These are phyloP conservation scores for Steinernema scapterisci DNA, from an alignment of 2,888 invertebrate species.

Conservation along the genomic window DNA sequence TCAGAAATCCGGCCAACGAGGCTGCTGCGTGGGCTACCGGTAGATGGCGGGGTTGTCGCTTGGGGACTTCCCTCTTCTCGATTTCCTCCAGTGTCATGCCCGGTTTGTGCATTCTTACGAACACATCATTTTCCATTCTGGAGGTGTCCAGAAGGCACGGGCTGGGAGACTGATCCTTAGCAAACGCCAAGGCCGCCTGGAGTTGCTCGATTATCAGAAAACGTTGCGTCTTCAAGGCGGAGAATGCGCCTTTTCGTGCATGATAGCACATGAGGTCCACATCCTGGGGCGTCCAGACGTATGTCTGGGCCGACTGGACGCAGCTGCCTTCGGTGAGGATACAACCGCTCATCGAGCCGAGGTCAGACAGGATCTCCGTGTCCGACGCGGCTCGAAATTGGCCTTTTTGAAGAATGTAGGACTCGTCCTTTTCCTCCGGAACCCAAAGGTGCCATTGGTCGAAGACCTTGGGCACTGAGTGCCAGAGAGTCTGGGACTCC, in stretches of 20 bases:
- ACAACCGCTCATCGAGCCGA: neutral
- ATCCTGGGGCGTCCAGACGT: neutral
- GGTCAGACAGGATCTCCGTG: neutral
- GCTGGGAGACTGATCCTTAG: neutral
- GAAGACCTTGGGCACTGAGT: neutral
- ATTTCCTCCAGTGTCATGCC: too few relatives aligned
- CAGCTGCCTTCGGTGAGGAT: neutral
- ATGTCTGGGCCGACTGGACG: neutral
- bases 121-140: neutral
- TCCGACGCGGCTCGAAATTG: neutral
- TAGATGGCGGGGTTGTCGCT: too few relatives aligned
- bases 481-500: neutral
- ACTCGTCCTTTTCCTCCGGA: neutral
- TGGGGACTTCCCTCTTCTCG: too few relatives aligned
- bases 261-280: neutral
- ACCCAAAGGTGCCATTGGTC: neutral
- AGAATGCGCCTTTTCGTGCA: neutral
- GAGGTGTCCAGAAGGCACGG: neutral
- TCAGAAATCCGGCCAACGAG: too few relatives aligned
- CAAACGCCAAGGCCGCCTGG: neutral
- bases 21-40: too few relatives aligned
- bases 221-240: neutral
- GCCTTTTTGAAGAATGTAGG: neutral
- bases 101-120: neutral
- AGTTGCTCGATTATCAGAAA: neutral